Conservation (phyloP, 2,113 vertebrate genomes). For the Nycticebus coucang region DNA sequence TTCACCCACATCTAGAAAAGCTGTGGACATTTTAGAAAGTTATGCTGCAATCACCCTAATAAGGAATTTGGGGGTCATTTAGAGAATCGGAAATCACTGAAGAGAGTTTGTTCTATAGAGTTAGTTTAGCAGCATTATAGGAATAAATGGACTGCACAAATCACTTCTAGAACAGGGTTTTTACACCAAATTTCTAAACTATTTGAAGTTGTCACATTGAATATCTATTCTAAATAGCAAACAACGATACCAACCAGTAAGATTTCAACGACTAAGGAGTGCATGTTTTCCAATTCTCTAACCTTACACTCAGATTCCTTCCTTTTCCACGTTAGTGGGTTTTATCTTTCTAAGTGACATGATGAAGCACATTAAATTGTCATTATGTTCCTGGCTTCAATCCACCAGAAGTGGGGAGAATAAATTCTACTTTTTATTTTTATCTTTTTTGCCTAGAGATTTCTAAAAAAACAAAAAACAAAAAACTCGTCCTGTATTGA, state of each 20-base stretch:
- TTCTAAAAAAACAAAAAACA: constrained; percentile 14
- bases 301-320: neutral
- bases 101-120: constrained; percentile 50
- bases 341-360: constrained; percentile 57
- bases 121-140: constrained; percentile 28
- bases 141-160: constrained; percentile 62
- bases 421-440: constrained; percentile 17
- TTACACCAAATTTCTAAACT: constrained; percentile 53
- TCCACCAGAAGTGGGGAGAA: constrained; percentile 41
- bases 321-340: constrained; percentile 33
- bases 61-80: constrained; percentile 58
- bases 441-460: neutral
- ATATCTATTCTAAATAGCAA: constrained; percentile 61
- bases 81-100: constrained; percentile 48
- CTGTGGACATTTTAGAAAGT: neutral
- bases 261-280: constrained; percentile 3
- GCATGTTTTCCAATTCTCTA: neutral
- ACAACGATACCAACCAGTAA: neutral
- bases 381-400: constrained; percentile 31
- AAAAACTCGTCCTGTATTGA: neutral
- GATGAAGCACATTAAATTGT: constrained; percentile 46
- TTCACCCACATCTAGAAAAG: neutral
- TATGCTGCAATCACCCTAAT: neutral
- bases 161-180: constrained; percentile 18
- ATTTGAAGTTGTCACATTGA: constrained; percentile 21